phyloP scores from a whole-genome alignment of 1,140 invertebrate species.

The Dendroctonus valens region DNA sequence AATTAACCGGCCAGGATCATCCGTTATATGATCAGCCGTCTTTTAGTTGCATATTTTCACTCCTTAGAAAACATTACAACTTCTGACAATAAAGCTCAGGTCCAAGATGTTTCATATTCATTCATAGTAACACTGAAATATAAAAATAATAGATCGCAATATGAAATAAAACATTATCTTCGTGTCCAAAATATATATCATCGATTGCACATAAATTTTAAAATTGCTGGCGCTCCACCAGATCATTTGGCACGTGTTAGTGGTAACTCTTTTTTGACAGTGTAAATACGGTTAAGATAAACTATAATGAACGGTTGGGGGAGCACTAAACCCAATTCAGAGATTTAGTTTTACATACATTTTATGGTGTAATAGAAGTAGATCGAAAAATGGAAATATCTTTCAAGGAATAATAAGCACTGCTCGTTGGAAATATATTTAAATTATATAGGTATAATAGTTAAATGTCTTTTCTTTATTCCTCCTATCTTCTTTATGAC shows the following conservation, averaged over 20 bases:
- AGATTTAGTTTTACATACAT: no score
- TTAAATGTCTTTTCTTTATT: no score
- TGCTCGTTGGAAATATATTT: no score
- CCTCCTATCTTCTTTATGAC: no score
- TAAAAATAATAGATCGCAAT: not conserved
- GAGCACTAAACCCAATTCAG: slow-evolving; percentile 6
- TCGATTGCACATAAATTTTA: slow-evolving; percentile 24
- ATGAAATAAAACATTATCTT: slow-evolving; percentile 1
- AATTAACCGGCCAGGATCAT: not conserved
- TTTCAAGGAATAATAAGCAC: no score
- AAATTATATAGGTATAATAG: no score
- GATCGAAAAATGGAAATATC: no score
- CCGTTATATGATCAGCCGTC: not conserved
- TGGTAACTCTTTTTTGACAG: slow-evolving; percentile 20
- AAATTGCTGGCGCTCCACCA: slow-evolving; percentile 21
- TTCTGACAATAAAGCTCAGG: not conserved
- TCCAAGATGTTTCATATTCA: not conserved
- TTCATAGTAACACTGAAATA: not conserved
- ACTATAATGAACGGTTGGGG: slow-evolving; percentile 10
- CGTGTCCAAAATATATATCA: slow-evolving; percentile 8
- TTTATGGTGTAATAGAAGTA: no score
- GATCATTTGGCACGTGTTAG: slow-evolving; percentile 20
- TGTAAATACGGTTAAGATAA: slow-evolving; percentile 22
- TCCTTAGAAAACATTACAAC: no score
- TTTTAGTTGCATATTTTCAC: not conserved